Percentiles rank a stretch among this genome's conserved stretches.
phyloP scores from a whole-genome alignment of 2,113 vertebrate genomes.

The Cavia aperea region DNA sequence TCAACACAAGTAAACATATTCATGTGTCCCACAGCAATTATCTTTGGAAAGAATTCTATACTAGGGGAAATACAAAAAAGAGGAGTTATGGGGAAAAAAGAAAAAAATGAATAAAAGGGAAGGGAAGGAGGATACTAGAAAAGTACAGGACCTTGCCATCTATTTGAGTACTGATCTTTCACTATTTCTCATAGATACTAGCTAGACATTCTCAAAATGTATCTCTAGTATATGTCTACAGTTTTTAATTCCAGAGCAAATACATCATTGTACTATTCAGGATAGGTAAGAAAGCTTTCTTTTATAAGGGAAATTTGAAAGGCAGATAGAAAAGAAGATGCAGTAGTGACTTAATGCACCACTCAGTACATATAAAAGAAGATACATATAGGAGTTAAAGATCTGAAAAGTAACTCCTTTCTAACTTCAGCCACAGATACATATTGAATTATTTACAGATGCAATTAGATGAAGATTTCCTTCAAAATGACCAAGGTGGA shows the following conservation, averaged over 20 bases:
- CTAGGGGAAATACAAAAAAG: background rate
- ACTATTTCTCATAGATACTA: background rate
- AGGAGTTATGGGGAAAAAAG: background rate
- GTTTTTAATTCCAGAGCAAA: constrained; percentile 21
- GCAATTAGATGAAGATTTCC: constrained; percentile 3
- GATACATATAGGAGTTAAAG: background rate
- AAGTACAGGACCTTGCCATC: background rate
- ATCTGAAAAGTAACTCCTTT: constrained; percentile 28
- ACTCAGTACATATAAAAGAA: background rate
- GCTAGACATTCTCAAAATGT: constrained; percentile 25
- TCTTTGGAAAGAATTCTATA: background rate
- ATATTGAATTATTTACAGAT: constrained; percentile 4
- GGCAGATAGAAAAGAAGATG: background rate
- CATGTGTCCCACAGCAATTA: background rate
- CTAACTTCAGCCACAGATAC: background rate
- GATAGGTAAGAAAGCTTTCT: background rate
- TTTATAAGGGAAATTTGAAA: constrained; percentile 18
- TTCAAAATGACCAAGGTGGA: background rate
- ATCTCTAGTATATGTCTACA: background rate
- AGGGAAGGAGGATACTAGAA: background rate
- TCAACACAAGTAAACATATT: constrained; percentile 11
- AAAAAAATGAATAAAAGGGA: background rate
- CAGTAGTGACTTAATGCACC: background rate
- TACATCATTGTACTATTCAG: background rate
- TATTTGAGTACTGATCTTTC: background rate